Conservation (phyloP, 2,113 vertebrate genomes). For the Oryzias javanicus region DNA sequence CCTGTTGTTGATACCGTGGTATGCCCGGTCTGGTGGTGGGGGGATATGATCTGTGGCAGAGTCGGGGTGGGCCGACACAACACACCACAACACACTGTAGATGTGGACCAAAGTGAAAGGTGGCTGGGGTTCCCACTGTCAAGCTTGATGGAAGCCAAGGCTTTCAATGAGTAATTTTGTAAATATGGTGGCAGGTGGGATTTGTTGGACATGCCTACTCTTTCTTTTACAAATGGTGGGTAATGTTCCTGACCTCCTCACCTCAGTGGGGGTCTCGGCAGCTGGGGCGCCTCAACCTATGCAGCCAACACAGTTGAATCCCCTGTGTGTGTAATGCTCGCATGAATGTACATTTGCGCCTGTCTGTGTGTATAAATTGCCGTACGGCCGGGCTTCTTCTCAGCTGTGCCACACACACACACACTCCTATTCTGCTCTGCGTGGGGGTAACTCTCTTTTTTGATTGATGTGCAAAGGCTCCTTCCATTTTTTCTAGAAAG, state of each 20-base stretch:
- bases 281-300: constrained; percentile 64
- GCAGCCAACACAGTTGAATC: constrained; percentile 48
- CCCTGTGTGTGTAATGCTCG: constrained; percentile 30
- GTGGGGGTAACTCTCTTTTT: constrained; percentile 9
- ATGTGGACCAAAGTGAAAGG: constrained; percentile 36
- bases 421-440: not conserved
- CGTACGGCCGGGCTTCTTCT: constrained; percentile 38
- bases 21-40: constrained; percentile 6
- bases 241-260: constrained; percentile 75
- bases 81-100: constrained; percentile 21
- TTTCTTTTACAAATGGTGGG: constrained; percentile 68
- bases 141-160: constrained; percentile 67
- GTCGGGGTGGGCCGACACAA: constrained; percentile 24
- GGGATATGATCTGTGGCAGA: constrained; percentile 15
- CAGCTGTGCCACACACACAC: constrained; percentile 38
- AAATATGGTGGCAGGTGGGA: constrained; percentile 74
- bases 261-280: constrained; percentile 62
- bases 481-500: not conserved
- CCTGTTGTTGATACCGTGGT: constrained; percentile 35
- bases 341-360: constrained; percentile 35
- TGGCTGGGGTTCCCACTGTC: constrained; percentile 44
- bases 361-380: constrained; percentile 44
- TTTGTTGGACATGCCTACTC: constrained; percentile 73
- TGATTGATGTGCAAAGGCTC: not conserved
- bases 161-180: constrained; percentile 63